Evolutionary conservation across 2,888 invertebrate species (phyloP).

Genomic region (Chirona hameri): DNA sequence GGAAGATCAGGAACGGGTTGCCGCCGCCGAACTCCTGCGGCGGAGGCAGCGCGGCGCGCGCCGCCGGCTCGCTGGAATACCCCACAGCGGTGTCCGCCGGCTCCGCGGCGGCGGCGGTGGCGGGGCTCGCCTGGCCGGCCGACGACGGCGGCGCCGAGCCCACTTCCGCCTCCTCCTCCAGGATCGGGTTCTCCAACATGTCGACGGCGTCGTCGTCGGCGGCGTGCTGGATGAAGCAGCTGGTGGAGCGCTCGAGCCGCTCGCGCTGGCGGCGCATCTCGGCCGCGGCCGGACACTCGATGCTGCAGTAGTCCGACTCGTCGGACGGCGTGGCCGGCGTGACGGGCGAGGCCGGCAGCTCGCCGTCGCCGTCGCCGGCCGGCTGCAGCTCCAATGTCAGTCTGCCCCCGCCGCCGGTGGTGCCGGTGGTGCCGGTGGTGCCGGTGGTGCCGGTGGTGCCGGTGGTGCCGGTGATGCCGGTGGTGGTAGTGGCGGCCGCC

Average conservation of each 20-base stretch:
- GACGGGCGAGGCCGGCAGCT: background rate
- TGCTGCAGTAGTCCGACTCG: background rate
- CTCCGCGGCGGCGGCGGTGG: conserved; percentile 24
- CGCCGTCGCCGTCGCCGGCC: background rate
- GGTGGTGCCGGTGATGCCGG: too few relatives aligned
- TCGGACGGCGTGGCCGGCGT: background rate
- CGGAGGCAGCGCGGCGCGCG: conserved; percentile 60
- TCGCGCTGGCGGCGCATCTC: conserved; percentile 22
- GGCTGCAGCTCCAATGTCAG: background rate
- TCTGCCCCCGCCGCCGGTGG: background rate
- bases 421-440: too few relatives aligned
- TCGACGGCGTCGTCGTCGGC: conserved; percentile 43
- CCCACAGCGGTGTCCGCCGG: background rate
- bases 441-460: too few relatives aligned
- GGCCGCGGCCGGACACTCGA: conserved; percentile 6
- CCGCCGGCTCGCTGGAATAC: conserved; percentile 29
- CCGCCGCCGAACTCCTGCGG: conserved; percentile 87
- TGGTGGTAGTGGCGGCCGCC: background rate
- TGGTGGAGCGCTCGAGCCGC: conserved; percentile 3
- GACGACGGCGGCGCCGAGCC: conserved; percentile 34
- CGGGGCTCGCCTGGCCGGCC: background rate
- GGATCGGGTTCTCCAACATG: conserved; percentile 48
- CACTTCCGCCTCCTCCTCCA: conserved; percentile 58
- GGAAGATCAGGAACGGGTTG: conserved; percentile 94
- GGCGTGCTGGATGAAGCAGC: conserved; percentile 13